A percentile compares a stretch with the other conserved stretches of the same genome.
phyloP scores from a whole-genome alignment of 1,140 invertebrate genomes.

The Musca domestica region DNA sequence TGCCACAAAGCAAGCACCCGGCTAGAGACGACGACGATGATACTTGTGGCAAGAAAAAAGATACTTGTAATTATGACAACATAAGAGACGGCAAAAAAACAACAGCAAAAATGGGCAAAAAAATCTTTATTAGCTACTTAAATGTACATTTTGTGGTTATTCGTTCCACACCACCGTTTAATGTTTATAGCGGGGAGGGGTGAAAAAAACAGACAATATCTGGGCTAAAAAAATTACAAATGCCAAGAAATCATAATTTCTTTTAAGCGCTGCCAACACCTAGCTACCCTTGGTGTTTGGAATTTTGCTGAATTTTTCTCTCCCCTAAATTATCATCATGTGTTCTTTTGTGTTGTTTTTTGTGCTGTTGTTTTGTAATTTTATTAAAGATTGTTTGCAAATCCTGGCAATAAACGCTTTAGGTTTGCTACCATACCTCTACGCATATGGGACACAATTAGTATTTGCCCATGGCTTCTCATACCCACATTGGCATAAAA shows the following conservation, averaged over 20 bases:
- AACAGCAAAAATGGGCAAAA: neutral
- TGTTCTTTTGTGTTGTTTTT: too few species aligned
- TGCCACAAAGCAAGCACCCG: slow-evolving; percentile 6
- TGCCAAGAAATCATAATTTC: slow-evolving; percentile 1
- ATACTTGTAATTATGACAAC: slow-evolving; percentile 9
- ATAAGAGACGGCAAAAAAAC: slow-evolving; percentile 1
- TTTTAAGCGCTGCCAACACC: neutral
- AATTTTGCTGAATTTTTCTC: too few species aligned
- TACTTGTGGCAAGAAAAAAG: neutral
- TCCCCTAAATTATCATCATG: too few species aligned
- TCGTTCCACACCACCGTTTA: neutral
- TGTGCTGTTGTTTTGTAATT: too few species aligned
- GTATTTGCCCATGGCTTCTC: neutral
- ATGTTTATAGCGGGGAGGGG: neutral
- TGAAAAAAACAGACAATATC: too few species aligned
- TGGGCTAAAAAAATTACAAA: neutral
- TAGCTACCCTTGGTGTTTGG: neutral
- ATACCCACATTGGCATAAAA: too few species aligned
- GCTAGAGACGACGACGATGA: neutral
- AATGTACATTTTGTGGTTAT: slow-evolving; percentile 9
- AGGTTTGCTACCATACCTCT: neutral
- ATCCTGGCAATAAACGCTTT: slow-evolving; percentile 8
- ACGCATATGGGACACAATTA: slow-evolving; percentile 19
- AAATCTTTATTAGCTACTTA: slow-evolving; percentile 18
- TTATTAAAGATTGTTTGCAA: neutral